Conservation (phyloP, 2,113 vertebrate genomes). For the Hepsetus odoe region DNA sequence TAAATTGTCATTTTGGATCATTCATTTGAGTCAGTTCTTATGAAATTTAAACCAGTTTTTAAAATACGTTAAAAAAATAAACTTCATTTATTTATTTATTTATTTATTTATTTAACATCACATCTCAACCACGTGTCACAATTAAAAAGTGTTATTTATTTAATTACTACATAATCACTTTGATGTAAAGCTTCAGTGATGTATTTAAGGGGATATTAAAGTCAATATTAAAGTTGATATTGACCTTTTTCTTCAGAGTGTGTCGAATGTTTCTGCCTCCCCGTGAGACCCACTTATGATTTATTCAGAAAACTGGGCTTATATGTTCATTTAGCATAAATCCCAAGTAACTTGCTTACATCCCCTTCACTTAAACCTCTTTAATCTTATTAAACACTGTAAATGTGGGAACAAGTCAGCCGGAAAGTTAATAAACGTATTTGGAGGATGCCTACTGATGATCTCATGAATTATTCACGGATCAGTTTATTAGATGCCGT, state of each 20-base stretch:
- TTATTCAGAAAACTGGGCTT: background rate
- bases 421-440: background rate
- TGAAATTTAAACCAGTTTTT: no score
- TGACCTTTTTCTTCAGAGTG: background rate
- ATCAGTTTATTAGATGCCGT: background rate
- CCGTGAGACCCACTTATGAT: background rate
- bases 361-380: background rate
- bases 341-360: slow-evolving; percentile 2
- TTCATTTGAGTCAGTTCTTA: no score
- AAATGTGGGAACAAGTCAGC: background rate
- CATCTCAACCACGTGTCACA: background rate
- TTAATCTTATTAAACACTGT: background rate
- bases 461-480: slow-evolving; percentile 5
- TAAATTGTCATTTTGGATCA: no score
- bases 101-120: no score
- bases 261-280: background rate
- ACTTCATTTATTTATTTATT: no score
- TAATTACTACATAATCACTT: background rate
- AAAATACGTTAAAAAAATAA: no score
- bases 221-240: background rate
- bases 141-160: background rate
- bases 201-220: background rate
- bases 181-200: background rate
- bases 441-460: background rate
- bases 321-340: background rate